Evolutionary conservation across 2,113 vertebrate species (phyloP).

Genomic region (Oryzias curvinotus): DNA sequence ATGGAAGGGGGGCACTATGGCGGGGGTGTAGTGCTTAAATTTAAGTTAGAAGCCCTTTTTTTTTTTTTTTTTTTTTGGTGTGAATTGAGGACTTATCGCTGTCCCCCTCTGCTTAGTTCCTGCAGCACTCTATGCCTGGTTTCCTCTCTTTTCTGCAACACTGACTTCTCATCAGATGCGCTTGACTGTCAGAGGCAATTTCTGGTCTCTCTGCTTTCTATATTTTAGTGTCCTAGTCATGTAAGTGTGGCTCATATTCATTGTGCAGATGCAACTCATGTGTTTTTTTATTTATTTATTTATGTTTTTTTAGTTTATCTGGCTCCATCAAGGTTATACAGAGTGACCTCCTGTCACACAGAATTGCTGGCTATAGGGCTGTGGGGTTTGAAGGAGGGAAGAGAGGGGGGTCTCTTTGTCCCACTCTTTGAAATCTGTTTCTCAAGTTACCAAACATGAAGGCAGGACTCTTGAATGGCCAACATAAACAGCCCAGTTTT

Average conservation of each 20-base stretch:
- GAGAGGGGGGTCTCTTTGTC: conserved; percentile 17
- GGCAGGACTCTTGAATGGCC: conserved; percentile 52
- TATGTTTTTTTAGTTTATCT: conserved; percentile 19
- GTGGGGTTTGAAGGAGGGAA: conserved; percentile 2
- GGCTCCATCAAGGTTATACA: conserved; percentile 50
- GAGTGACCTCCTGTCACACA: conserved; percentile 47
- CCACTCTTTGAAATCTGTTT: conserved; percentile 37
- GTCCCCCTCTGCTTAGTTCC: conserved; percentile 32
- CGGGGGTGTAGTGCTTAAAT: conserved; percentile 24
- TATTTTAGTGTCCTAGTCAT: conserved; percentile 29
- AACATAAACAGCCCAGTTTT: conserved; percentile 31
- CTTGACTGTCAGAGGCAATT: conserved; percentile 33
- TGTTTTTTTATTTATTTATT: conserved; percentile 1
- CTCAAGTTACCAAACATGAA: conserved; percentile 71
- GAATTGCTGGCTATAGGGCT: not conserved
- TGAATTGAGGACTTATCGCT: conserved; percentile 57
- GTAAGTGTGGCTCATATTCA: conserved; percentile 6
- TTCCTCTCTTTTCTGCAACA: conserved; percentile 43
- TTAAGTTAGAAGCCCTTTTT: conserved; percentile 37
- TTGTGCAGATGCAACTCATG: conserved; percentile 5
- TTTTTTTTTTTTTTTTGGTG: conserved; percentile 24
- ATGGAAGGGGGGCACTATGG: conserved; percentile 6
- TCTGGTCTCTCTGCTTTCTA: conserved; percentile 28
- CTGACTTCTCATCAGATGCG: conserved; percentile 41
- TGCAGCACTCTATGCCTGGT: conserved; percentile 39